These are phyloP conservation scores for Calyptomena viridis DNA, from an alignment of 2,113 vertebrate genomes.

Conservation along the genomic window DNA sequence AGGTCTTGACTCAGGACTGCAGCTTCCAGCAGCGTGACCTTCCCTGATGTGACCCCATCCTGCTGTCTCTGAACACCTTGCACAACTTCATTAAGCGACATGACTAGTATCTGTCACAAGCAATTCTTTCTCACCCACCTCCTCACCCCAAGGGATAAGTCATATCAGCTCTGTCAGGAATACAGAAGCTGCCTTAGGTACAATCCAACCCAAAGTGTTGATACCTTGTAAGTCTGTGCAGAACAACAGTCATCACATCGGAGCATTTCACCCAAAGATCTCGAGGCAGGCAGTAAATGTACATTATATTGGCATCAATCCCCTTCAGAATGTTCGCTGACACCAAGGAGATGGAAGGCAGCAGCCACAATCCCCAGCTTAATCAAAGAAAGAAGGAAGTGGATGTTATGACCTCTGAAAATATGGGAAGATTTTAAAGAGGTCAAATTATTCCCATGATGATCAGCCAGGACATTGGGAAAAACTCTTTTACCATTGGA, in stretches of 20 bases:
- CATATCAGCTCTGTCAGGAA: conserved; percentile 31
- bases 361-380: neutral
- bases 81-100: conserved; percentile 53
- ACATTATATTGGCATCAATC: neutral
- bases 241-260: neutral
- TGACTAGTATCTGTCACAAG: conserved; percentile 40
- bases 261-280: conserved; percentile 1
- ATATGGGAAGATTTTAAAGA: neutral
- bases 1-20: neutral
- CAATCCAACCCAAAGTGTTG: neutral
- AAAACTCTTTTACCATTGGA: neutral
- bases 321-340: neutral
- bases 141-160: conserved; percentile 37
- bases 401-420: neutral
- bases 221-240: neutral
- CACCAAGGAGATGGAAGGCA: neutral
- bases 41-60: conserved; percentile 30
- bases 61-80: conserved; percentile 38
- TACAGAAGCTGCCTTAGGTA: neutral
- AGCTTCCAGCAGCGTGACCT: neutral
- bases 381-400: neutral
- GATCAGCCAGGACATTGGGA: neutral
- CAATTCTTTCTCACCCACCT: conserved; percentile 38
- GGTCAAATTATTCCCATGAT: neutral
- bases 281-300: neutral